phyloP scores from a whole-genome alignment of 2,888 invertebrate genomes.

The Agelastica alni region DNA sequence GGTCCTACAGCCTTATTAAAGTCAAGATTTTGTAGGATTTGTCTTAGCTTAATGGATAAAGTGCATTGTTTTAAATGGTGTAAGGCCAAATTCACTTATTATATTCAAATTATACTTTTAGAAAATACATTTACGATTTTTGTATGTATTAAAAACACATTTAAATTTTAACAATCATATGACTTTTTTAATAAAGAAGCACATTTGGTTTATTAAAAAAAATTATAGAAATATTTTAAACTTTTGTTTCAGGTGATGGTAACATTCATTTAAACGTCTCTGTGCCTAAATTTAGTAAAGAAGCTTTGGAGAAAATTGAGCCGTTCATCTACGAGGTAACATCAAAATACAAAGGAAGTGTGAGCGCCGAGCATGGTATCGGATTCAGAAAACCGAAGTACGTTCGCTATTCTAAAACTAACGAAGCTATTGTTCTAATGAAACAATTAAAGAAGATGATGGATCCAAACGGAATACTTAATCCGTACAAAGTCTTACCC shows the following conservation, averaged over 20 bases:
- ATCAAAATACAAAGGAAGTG: conserved; percentile 78
- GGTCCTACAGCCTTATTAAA: too few species aligned
- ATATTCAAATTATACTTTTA: too few species aligned
- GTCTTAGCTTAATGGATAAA: too few species aligned
- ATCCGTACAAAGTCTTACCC: conserved; percentile 88
- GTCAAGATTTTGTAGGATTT: too few species aligned
- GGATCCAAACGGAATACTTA: conserved; percentile 94
- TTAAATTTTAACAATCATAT: too few species aligned
- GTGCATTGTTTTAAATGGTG: too few species aligned
- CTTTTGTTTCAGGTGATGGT: conserved; percentile 73
- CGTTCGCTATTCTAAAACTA: conserved; percentile 79
- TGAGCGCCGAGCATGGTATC: conserved; percentile 97
- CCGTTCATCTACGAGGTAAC: conserved; percentile 93
- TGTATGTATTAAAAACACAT: too few species aligned
- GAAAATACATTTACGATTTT: too few species aligned
- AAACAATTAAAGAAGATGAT: conserved; percentile 78
- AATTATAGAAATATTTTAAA: too few species aligned
- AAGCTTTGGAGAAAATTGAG: conserved; percentile 71
- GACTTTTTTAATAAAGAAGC: too few species aligned
- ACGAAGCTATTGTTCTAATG: conserved; percentile 79
- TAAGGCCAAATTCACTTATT: too few species aligned
- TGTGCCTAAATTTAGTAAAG: conserved; percentile 67
- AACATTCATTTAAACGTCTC: conserved; percentile 93
- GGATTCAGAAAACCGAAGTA: conserved; percentile 87
- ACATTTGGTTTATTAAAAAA: too few species aligned